Base-by-base conservation (phyloP, 2,888 invertebrate genomes). In the Quadriops clusia region DNA sequence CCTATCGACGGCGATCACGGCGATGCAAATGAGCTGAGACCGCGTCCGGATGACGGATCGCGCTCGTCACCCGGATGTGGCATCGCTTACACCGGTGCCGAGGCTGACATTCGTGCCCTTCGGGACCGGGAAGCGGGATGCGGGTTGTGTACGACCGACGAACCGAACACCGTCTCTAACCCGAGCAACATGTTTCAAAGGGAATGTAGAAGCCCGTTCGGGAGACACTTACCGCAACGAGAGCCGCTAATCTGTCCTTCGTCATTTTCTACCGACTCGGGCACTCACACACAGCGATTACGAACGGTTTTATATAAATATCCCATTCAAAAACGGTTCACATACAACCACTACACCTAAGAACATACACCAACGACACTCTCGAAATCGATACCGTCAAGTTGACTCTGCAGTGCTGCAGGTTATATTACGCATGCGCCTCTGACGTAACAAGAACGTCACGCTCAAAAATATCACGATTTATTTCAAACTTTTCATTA, bases 171-270 rank as follows among this genome's bases (percentile, higher is more conserved):
- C n/a, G n/a, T n/a, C n/a, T n/a, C n/a, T n/a, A n/a, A n/a, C n/a
- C n/a, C n/a, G n/a, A n/a, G n/a, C n/a, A n/a, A n/a, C n/a, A n/a
- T n/a, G n/a, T n/a, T n/a, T n/a, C n/a, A n/a, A n/a, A n/a, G n/a
- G n/a, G n/a, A n/a, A n/a, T n/a, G n/a, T n/a, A n/a, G n/a, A n/a
- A n/a, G n/a, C n/a, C n/a, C n/a, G n/a, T n/a, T n/a, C n/a, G n/a
- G n/a, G n/a, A n/a, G n/a, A n/a, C 42, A 44, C 82, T 77, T 71
- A 85, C 86, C 77, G 89, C 89, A 72, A 86, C 86, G 58, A 90
- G 77, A 67, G 89, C 90, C 72, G 87, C 87, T 76, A 90, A 80
- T 80, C 89, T 87, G 76, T 90, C 90, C 79, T 90, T 90, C 71
- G 89, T 89, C 89, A 89, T 90, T 65, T 60, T 74, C 65, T 63